Evolutionary conservation across 2,888 invertebrate genomes (phyloP), one percentile per base, ranked within the genome.

Genomic region (Scaptomyza flava): DNA sequence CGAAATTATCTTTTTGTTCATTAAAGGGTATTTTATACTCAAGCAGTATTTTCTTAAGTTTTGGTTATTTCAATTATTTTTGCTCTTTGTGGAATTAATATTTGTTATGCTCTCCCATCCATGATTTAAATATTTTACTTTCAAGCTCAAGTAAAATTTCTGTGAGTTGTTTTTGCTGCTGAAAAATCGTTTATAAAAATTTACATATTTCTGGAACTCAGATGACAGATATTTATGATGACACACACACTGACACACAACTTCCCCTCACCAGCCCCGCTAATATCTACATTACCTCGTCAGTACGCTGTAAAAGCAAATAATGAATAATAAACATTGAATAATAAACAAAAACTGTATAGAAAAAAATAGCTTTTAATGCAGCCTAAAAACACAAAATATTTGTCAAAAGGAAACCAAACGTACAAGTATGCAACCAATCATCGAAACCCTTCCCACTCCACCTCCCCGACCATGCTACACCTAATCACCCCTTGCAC

Each of bases 271-370:
- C 7, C 14, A 20, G 7, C 7, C 63, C 3, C 45, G 12, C 45
- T 45, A 50, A 68, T 54, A 45, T 50, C 33, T 46, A 60, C 41
- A 56, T 57, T 47, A 57, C 59, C 45, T 27, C 17, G 20, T 17
- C 45, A 43, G 11, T 56, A 23, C 20, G 27, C 43, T 45, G 63
- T 27, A 43, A 53, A 51, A 54, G 43, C 41, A 69, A 65, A 58
- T 63, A 51, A 69, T 72, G 72, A 72, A 72, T 75, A 73, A 75
- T 65, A 73, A 69, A 75, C 58, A 65, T 61, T 61, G 60, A 54
- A 69, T 34, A 70, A 70, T 63, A 31, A 46, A 51, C 62, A 54
- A 69, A 56, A 58, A 36, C 38, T 33, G 51, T 47, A 51, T 41
- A 46, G 33, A 34, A 50, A 34, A 50, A 46, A 62, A 48, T 20